These are phyloP conservation scores for Protobothrops flavoviridis DNA, from an alignment of 2,113 vertebrate genomes.

Conservation along the genomic window DNA sequence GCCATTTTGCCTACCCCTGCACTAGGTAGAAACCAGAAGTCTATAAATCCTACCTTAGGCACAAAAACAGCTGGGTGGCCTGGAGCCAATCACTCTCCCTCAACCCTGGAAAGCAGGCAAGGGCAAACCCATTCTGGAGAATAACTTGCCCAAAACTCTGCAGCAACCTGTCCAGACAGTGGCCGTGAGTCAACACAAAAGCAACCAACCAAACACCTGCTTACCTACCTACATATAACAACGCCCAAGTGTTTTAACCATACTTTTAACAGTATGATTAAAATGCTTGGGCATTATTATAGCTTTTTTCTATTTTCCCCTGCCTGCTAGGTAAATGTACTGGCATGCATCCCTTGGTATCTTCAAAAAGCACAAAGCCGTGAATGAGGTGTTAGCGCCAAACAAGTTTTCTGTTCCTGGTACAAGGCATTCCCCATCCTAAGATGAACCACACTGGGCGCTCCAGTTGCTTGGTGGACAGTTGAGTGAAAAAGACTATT, in stretches of 20 bases:
- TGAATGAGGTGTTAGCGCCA: neutral
- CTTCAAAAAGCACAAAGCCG: neutral
- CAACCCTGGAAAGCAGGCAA: neutral
- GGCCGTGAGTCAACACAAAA: neutral
- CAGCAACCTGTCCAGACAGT: neutral
- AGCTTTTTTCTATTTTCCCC: neutral
- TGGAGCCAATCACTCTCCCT: neutral
- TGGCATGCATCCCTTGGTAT: neutral
- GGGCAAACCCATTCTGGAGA: neutral
- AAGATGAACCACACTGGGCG: neutral
- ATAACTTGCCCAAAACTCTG: neutral
- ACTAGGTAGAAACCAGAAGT: neutral
- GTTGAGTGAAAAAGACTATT: neutral
- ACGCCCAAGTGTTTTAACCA: neutral
- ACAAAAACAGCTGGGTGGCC: neutral
- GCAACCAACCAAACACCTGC: neutral
- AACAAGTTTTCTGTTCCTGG: neutral
- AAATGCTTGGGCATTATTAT: neutral
- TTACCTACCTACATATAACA: neutral
- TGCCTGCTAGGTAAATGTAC: neutral
- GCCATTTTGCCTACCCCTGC: too few relatives aligned
- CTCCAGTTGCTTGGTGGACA: neutral
- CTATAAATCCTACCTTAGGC: neutral
- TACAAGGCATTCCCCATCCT: neutral
- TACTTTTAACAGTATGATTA: neutral